Evolutionary conservation across 2,113 vertebrate genomes (phyloP).

Genomic region (Casuarius casuarius): DNA sequence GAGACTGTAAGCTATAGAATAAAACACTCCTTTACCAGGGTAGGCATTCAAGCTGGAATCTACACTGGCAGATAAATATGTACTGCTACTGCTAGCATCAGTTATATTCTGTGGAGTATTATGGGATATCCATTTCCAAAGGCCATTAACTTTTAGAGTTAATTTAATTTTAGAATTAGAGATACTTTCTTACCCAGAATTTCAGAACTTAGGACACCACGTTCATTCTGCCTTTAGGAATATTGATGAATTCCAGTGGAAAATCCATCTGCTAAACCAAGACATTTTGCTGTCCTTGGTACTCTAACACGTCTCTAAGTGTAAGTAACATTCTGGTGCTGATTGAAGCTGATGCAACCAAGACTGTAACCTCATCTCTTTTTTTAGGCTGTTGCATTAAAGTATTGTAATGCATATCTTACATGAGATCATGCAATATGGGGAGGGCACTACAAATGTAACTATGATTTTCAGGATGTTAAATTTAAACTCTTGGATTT

Average conservation of each 20-base stretch:
- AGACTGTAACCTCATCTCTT: neutral
- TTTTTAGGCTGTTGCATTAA: neutral
- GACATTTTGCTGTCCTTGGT: neutral
- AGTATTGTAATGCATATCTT: neutral
- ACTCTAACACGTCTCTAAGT: neutral
- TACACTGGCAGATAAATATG: neutral
- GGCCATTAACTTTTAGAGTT: neutral
- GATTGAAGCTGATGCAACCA: neutral
- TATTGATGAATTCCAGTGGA: neutral
- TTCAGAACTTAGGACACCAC: neutral
- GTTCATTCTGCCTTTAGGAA: neutral
- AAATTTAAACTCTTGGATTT: neutral
- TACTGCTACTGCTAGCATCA: neutral
- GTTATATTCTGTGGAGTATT: neutral
- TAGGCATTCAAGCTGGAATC: neutral
- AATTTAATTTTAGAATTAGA: neutral
- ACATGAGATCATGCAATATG: neutral
- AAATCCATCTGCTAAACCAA: neutral
- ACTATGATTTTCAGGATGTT: neutral
- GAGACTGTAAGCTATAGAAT: neutral
- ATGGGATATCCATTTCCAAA: neutral
- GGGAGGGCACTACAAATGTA: neutral
- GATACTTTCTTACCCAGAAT: neutral
- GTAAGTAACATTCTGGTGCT: neutral
- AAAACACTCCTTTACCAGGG: neutral